These are phyloP conservation scores for Patella caerulea DNA, from an alignment of 2,888 invertebrate genomes.

Conservation along the genomic window DNA sequence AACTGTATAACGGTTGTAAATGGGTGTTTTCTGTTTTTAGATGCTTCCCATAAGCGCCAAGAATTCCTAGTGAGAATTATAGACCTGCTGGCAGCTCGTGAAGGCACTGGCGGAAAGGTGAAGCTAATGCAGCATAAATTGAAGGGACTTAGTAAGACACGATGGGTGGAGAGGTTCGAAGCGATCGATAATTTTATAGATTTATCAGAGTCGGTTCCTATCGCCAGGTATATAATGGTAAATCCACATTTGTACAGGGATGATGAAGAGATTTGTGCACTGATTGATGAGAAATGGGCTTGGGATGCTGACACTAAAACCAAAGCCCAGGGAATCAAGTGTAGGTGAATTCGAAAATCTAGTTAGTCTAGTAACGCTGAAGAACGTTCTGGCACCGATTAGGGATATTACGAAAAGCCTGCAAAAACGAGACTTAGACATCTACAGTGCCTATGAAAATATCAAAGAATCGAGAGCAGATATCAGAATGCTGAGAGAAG, in stretches of 20 bases:
- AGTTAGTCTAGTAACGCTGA: too few species aligned
- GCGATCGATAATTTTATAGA: constrained; percentile 8
- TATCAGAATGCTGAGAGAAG: too few species aligned
- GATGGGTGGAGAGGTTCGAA: constrained; percentile 5
- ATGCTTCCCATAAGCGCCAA: too few species aligned
- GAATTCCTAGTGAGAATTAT: too few species aligned
- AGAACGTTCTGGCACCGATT: not conserved
- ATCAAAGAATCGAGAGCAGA: too few species aligned
- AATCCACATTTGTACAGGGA: not conserved
- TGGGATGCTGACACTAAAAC: not conserved
- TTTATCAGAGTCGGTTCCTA: not conserved
- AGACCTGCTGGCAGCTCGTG: too few species aligned
- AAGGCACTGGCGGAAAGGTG: too few species aligned
- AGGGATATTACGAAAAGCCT: not conserved
- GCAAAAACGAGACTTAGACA: too few species aligned
- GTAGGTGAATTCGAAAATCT: not conserved
- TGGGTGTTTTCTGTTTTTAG: too few species aligned
- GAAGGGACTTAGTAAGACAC: not conserved
- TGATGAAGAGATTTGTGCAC: not conserved
- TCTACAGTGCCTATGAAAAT: too few species aligned
- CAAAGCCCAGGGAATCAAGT: not conserved
- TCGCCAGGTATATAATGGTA: not conserved
- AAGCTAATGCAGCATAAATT: not conserved
- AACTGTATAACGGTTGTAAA: too few species aligned
- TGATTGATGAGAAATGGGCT: not conserved